phyloP scores from a whole-genome alignment of 2,888 invertebrate species.

The Rugalucina vietnamica region DNA sequence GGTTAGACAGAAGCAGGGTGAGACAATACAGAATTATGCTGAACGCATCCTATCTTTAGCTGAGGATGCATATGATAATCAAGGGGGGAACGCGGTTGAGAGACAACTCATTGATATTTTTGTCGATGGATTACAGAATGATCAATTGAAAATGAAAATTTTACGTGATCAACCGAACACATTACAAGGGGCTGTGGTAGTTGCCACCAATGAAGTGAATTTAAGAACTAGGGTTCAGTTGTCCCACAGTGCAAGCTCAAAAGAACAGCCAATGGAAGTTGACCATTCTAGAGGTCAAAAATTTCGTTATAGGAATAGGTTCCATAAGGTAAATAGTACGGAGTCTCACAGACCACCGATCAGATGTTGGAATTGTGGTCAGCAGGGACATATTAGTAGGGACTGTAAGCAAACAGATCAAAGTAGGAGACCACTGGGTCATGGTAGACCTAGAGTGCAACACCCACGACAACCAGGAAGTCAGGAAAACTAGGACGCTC shows the following conservation, averaged over 20 bases:
- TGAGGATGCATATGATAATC: slow-evolving; percentile 16
- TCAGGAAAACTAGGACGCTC: slow-evolving; percentile 28
- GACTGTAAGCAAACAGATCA: neutral
- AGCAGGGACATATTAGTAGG: neutral
- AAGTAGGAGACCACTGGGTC: neutral
- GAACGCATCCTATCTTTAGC: slow-evolving; percentile 21
- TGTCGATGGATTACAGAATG: slow-evolving; percentile 13
- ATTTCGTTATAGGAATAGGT: neutral
- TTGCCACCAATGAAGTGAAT: slow-evolving; percentile 14
- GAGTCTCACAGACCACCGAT: neutral
- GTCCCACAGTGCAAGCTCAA: no score
- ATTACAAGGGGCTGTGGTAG: slow-evolving; percentile 9
- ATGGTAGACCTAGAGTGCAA: neutral
- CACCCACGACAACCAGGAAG: neutral
- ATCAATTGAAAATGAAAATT: slow-evolving; percentile 27
- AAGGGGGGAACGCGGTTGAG: slow-evolving; percentile 13
- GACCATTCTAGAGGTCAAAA: neutral
- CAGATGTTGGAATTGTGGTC: neutral
- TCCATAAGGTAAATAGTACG: neutral
- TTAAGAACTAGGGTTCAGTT: slow-evolving; percentile 7
- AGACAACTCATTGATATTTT: slow-evolving; percentile 20
- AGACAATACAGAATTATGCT: slow-evolving; percentile 9
- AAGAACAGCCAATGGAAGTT: neutral
- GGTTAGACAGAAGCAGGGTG: neutral
- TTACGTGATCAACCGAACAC: slow-evolving; percentile 15